Evolutionary conservation across 2,888 invertebrate species (phyloP).

Genomic region (Opisthograptis luteolata): DNA sequence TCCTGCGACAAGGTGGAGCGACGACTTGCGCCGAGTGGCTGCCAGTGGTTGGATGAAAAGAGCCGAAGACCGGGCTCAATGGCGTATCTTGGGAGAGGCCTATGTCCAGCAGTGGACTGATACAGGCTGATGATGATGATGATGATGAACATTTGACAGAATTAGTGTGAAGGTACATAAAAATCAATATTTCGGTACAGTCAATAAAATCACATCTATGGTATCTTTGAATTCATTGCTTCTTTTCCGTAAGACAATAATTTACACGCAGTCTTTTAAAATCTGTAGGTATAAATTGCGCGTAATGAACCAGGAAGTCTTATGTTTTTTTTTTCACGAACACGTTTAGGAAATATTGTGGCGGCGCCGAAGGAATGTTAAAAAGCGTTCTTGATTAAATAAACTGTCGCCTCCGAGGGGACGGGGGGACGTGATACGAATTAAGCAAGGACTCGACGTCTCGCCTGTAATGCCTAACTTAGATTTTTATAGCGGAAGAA

Average conservation of each 20-base stretch:
- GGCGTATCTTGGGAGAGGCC: no score
- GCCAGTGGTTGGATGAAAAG: no score
- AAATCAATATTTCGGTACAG: no score
- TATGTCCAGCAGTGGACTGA: no score
- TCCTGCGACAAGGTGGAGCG: no score
- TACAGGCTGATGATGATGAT: no score
- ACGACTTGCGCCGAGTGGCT: no score
- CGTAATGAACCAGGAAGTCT: slow-evolving; percentile 50
- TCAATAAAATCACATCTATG: no score
- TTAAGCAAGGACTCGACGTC: slow-evolving; percentile 41
- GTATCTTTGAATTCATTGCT: no score
- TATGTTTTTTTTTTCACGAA: slow-evolving; percentile 48
- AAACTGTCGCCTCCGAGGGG: slow-evolving; percentile 69
- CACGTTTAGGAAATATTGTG: slow-evolving; percentile 62
- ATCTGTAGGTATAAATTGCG: slow-evolving; percentile 12
- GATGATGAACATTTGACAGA: no score
- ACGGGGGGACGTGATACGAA: slow-evolving; percentile 65
- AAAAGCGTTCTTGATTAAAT: slow-evolving; percentile 82
- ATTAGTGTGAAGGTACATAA: no score
- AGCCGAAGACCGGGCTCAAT: no score
- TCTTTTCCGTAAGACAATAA: neutral
- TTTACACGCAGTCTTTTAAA: slow-evolving; percentile 12
- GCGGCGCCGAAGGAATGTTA: slow-evolving; percentile 70
- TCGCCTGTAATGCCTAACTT: slow-evolving; percentile 27
- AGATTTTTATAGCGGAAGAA: slow-evolving; percentile 40